phyloP scores from a whole-genome alignment of 2,888 invertebrate genomes.

The Pecten maximus region DNA sequence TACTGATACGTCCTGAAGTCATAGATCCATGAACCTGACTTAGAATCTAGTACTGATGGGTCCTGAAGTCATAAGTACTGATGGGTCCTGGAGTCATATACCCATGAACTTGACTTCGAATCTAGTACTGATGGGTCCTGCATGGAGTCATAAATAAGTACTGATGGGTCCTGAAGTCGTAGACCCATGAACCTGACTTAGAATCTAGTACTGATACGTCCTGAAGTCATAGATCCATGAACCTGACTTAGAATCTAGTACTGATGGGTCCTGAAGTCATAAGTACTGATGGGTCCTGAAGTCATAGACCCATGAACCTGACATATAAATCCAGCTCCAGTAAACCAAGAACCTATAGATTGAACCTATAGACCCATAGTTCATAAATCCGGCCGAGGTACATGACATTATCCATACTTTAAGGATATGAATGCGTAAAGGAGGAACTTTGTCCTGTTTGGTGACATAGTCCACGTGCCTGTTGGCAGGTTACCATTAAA shows the following conservation, averaged over 20 bases:
- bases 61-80: no score
- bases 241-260: no score
- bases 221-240: no score
- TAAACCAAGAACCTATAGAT: neutral
- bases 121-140: no score
- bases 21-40: no score
- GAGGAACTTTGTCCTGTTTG: neutral
- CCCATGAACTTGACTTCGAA: no score
- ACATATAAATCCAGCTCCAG: neutral
- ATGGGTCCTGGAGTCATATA: no score
- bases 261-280: no score
- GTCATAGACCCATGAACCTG: neutral
- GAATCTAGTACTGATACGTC: no score
- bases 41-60: no score
- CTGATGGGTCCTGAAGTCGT: neutral
- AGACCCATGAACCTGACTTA: neutral
- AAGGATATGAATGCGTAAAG: neutral
- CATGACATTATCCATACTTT: neutral
- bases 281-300: neutral
- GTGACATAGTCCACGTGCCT: neutral
- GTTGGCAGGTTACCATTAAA: neutral
- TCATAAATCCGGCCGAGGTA: neutral
- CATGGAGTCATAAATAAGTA: neutral
- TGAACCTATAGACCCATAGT: neutral
- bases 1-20: no score